A percentile compares a stretch with the other conserved stretches of the same genome.
phyloP scores from a whole-genome alignment of 2,888 invertebrate species.

The Heliothis peltigera region DNA sequence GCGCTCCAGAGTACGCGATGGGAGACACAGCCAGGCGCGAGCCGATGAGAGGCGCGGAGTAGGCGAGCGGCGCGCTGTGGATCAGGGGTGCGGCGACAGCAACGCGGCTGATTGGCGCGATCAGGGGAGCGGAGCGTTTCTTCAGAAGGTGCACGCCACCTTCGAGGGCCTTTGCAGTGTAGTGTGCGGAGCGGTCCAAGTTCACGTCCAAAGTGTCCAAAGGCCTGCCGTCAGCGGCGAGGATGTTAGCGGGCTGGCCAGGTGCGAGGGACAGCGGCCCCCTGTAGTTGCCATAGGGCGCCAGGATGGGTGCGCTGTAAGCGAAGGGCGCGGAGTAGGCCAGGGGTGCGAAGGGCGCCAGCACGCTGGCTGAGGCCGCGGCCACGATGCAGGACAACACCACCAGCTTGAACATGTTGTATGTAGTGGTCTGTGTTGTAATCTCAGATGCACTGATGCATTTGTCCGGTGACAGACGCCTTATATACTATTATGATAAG shows the following conservation, averaged over 20 bases:
- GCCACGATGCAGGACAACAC: slow-evolving; percentile 91
- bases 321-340: slow-evolving; percentile 59
- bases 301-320: slow-evolving; percentile 56
- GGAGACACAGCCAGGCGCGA: slow-evolving; percentile 13
- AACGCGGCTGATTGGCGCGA: too few species aligned
- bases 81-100: too few species aligned
- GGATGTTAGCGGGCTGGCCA: too few species aligned
- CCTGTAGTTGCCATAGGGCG: slow-evolving; percentile 75
- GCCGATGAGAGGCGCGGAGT: slow-evolving; percentile 69
- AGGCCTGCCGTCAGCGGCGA: slow-evolving; percentile 85
- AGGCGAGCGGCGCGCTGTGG: slow-evolving; percentile 74
- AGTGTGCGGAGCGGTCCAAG: slow-evolving; percentile 83
- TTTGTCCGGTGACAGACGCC: slow-evolving; percentile 56
- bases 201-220: slow-evolving; percentile 85
- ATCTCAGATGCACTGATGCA: slow-evolving; percentile 77
- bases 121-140: too few species aligned
- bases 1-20: neutral
- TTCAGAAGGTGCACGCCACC: too few species aligned
- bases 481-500: slow-evolving; percentile 76
- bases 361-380: slow-evolving; percentile 83
- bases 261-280: slow-evolving; percentile 85
- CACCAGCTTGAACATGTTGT: slow-evolving; percentile 89
- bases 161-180: slow-evolving; percentile 77
- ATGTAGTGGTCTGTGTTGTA: slow-evolving; percentile 83
- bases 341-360: slow-evolving; percentile 55